Conservation (phyloP, 2,888 invertebrate species). For the Loripinus fragilis region DNA sequence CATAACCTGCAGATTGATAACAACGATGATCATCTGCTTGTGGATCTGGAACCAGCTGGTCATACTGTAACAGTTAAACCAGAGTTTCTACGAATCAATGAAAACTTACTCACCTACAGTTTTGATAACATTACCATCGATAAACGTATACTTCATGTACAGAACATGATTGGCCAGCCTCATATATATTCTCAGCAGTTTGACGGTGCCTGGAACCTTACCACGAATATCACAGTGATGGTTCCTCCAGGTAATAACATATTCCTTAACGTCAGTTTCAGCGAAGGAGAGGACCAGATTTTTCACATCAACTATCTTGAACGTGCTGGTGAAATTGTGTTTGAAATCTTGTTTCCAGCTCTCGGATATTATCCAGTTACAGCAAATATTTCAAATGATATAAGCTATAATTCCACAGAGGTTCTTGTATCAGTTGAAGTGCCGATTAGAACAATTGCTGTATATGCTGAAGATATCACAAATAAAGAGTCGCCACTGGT, state of each 20-base stretch:
- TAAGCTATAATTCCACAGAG: constrained; percentile 61
- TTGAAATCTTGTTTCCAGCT: constrained; percentile 62
- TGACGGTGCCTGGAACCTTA: constrained; percentile 67
- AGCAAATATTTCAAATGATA: constrained; percentile 73
- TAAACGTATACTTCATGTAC: constrained; percentile 62
- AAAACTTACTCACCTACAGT: constrained; percentile 56
- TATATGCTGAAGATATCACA: constrained; percentile 66
- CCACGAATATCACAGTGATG: constrained; percentile 67
- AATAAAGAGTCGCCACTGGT: constrained; percentile 65
- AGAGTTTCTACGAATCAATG: constrained; percentile 39
- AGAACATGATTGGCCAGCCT: constrained; percentile 58
- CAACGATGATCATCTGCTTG: constrained; percentile 40
- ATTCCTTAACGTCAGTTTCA: constrained; percentile 73
- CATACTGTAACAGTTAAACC: constrained; percentile 32
- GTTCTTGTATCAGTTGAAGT: constrained; percentile 78
- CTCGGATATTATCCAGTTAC: constrained; percentile 74
- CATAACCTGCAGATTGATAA: constrained; percentile 43
- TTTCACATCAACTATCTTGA: constrained; percentile 68
- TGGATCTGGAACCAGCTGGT: constrained; percentile 7
- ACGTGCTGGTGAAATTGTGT: constrained; percentile 50
- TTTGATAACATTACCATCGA: constrained; percentile 43
- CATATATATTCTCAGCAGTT: constrained; percentile 52
- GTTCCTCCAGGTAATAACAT: constrained; percentile 71
- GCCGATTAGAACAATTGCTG: constrained; percentile 65
- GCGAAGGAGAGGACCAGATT: constrained; percentile 69